Evolutionary conservation across 2,113 vertebrate species (phyloP).

Genomic region (Siphamia tubifer): DNA sequence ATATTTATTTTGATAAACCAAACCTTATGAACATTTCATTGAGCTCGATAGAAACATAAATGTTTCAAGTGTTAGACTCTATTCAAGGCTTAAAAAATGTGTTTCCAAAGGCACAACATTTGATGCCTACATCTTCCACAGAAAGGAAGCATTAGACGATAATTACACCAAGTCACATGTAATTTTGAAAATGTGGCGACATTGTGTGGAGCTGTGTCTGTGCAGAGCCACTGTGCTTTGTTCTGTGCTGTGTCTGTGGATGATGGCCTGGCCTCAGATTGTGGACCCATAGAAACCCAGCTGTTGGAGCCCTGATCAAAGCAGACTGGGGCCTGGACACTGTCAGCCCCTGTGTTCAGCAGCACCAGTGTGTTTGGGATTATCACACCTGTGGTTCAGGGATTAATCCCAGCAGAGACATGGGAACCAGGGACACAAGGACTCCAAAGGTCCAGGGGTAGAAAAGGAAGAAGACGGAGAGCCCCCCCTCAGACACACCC

Average conservation of each 20-base stretch:
- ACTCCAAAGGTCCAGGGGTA: slow-evolving; percentile 9
- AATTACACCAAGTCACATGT: not conserved
- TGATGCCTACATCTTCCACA: not conserved
- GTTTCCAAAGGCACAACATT: not conserved
- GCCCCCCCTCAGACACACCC: slow-evolving; percentile 1
- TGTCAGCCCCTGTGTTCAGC: slow-evolving; percentile 55
- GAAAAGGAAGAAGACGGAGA: not conserved
- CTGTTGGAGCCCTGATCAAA: slow-evolving; percentile 69
- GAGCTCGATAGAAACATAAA: too few species aligned
- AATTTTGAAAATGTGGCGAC: too few species aligned
- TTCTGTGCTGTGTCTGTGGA: not conserved
- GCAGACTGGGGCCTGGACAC: slow-evolving; percentile 40
- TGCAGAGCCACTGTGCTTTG: slow-evolving; percentile 1
- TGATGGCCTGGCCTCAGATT: not conserved
- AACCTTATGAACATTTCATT: too few species aligned
- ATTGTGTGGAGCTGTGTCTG: too few species aligned
- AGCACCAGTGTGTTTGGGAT: slow-evolving; percentile 68
- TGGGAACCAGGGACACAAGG: slow-evolving; percentile 61
- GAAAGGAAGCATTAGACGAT: not conserved
- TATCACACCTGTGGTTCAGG: slow-evolving; percentile 81
- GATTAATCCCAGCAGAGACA: slow-evolving; percentile 74
- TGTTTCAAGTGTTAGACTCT: too few species aligned
- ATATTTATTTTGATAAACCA: too few species aligned
- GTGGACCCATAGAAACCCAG: slow-evolving; percentile 35
- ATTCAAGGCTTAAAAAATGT: too few species aligned